Conservation (phyloP, 1,140 invertebrate genomes). For the Penaeus chinensis region DNA sequence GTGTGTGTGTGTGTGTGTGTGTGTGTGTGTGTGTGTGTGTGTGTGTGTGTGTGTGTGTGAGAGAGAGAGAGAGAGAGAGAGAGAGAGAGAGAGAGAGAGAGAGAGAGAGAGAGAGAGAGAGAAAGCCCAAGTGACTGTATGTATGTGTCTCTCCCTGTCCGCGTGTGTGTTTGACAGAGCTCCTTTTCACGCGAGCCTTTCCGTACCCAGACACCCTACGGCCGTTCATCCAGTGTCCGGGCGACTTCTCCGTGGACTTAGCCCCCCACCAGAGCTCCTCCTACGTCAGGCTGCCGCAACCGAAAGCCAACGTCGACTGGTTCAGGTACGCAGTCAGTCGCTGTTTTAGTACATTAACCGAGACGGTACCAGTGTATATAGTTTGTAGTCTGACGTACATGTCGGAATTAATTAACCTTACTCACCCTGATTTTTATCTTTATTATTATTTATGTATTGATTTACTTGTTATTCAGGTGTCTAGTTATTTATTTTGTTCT, state of each 20-base stretch:
- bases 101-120: too few relatives aligned
- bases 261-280: slow-evolving; percentile 69
- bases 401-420: too few relatives aligned
- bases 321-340: slow-evolving; percentile 67
- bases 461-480: too few relatives aligned
- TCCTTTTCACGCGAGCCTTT: neutral
- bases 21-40: neutral
- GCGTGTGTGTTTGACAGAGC: too few relatives aligned
- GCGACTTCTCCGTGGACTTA: slow-evolving; percentile 73
- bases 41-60: neutral
- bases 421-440: too few relatives aligned
- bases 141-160: neutral
- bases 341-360: neutral
- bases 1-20: neutral
- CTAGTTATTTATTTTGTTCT: too few relatives aligned
- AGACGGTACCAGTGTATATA: too few relatives aligned
- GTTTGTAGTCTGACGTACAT: too few relatives aligned
- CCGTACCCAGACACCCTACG: slow-evolving; percentile 66
- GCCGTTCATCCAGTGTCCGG: slow-evolving; percentile 77
- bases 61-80: too few relatives aligned
- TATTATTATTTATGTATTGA: too few relatives aligned
- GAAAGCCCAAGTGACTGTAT: neutral
- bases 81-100: too few relatives aligned
- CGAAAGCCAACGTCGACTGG: slow-evolving; percentile 78
- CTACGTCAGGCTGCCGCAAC: slow-evolving; percentile 74